Conservation (phyloP, 2,797 vertebrate species). For the Enteromius thamalakanensis region DNA sequence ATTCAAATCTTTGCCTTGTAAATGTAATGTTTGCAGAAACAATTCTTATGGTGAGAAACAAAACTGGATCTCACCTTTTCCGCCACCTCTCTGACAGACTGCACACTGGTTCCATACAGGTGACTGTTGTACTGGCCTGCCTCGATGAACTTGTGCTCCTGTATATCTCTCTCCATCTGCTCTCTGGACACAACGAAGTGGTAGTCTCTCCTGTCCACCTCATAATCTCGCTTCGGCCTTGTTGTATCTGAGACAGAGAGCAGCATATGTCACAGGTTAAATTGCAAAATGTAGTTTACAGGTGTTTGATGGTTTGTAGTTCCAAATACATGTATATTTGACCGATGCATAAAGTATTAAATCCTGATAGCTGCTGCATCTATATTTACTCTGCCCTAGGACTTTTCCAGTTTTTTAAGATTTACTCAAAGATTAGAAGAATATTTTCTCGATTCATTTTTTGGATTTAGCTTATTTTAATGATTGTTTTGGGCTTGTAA, state of each 20-base stretch:
- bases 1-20: not conserved
- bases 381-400: not conserved
- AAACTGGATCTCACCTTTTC: slow-evolving; percentile 84
- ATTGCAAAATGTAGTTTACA: not conserved
- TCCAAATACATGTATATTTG: not conserved
- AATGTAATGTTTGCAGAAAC: not conserved
- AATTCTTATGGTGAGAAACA: not conserved
- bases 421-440: slow-evolving; percentile 2
- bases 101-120: slow-evolving; percentile 97
- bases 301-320: not conserved
- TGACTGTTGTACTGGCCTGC: slow-evolving; percentile 98
- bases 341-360: not conserved
- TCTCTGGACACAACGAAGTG: slow-evolving; percentile 95
- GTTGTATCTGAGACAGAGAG: slow-evolving; percentile 85
- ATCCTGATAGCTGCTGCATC: not conserved
- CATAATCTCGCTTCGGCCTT: slow-evolving; percentile 95
- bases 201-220: slow-evolving; percentile 94
- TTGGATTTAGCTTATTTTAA: not conserved
- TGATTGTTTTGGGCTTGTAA: not conserved
- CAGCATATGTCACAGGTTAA: not conserved
- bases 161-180: slow-evolving; percentile 98
- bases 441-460: not conserved
- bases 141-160: slow-evolving; percentile 97
- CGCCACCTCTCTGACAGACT: slow-evolving; percentile 93
- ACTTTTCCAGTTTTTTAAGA: not conserved